Evolutionary conservation across 92 coral and sea anemone genomes (phyloP).

Genomic region (Bergia sp.): DNA sequence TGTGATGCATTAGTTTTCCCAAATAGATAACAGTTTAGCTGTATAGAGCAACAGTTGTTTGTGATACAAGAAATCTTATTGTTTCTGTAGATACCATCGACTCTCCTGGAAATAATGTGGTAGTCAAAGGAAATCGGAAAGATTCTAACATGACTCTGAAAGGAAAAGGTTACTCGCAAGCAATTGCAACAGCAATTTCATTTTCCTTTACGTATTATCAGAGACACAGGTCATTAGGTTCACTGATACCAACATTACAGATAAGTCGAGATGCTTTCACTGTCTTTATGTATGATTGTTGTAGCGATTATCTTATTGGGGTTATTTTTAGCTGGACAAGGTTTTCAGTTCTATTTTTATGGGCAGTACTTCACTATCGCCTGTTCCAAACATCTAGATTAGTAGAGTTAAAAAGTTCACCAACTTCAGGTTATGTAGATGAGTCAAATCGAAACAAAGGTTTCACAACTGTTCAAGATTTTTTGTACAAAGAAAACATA

Average conservation of each 20-base stretch:
- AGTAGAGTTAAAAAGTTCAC: too few relatives aligned
- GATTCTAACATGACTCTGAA: neutral
- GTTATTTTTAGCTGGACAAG: neutral
- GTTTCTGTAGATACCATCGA: neutral
- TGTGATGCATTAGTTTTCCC: too few relatives aligned
- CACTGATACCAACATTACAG: neutral
- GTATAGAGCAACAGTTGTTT: too few relatives aligned
- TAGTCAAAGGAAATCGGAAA: too few relatives aligned
- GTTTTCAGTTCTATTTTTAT: neutral
- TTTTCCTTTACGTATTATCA: neutral
- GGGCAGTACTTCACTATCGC: neutral
- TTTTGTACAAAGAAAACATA: neutral
- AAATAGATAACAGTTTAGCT: too few relatives aligned
- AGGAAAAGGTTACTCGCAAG: neutral
- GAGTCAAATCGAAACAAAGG: neutral
- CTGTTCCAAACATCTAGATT: neutral
- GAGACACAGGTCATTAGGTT: too few relatives aligned
- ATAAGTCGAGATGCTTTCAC: too few relatives aligned
- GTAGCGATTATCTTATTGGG: neutral
- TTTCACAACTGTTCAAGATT: neutral
- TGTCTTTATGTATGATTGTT: neutral
- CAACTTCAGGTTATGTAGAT: neutral
- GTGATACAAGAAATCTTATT: neutral
- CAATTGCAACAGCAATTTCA: conserved; percentile 1
- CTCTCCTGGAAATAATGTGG: neutral